A percentile compares a stretch with the other conserved stretches of the same genome.
Conservation (phyloP, 2,797 vertebrate genomes). For the Neopelma chrysocephalum region DNA sequence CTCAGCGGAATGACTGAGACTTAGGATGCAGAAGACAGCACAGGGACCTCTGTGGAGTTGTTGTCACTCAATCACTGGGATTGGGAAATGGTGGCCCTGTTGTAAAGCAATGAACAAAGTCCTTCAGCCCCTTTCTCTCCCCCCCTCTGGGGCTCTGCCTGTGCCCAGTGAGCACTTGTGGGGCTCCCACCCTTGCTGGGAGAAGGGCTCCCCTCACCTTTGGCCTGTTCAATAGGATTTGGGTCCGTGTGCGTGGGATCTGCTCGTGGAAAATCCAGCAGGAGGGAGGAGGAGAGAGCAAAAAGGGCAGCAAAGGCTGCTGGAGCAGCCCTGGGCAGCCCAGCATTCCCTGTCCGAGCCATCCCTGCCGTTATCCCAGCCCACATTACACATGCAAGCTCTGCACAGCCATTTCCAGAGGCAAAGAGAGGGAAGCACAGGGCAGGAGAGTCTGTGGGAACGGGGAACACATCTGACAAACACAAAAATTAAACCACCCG, state of each 20-base stretch:
- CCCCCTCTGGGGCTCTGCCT: too few relatives aligned
- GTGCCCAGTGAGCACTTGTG: neutral
- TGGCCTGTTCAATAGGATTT: neutral
- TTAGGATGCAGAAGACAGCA: rapidly evolving
- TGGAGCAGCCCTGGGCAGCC: neutral
- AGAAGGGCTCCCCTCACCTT: neutral
- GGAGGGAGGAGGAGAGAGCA: neutral
- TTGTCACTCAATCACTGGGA: rapidly evolving
- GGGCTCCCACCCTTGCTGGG: rapidly evolving
- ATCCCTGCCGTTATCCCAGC: neutral
- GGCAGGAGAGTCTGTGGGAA: slow-evolving; percentile 53
- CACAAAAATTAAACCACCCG: slow-evolving; percentile 62
- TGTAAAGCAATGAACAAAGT: neutral
- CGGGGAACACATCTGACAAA: slow-evolving; percentile 68
- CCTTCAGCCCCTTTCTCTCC: rapidly evolving
- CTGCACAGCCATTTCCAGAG: slow-evolving; percentile 50
- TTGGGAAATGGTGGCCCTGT: rapidly evolving
- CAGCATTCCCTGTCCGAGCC: neutral
- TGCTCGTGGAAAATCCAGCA: rapidly evolving
- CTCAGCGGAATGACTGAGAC: rapidly evolving
- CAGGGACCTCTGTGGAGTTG: neutral
- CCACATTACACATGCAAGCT: slow-evolving; percentile 39
- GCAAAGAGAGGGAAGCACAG: slow-evolving; percentile 45
- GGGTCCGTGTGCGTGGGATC: rapidly evolving
- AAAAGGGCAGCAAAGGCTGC: neutral